Conservation (phyloP, 1,140 invertebrate species). For the Doryteuthis pealeii region DNA sequence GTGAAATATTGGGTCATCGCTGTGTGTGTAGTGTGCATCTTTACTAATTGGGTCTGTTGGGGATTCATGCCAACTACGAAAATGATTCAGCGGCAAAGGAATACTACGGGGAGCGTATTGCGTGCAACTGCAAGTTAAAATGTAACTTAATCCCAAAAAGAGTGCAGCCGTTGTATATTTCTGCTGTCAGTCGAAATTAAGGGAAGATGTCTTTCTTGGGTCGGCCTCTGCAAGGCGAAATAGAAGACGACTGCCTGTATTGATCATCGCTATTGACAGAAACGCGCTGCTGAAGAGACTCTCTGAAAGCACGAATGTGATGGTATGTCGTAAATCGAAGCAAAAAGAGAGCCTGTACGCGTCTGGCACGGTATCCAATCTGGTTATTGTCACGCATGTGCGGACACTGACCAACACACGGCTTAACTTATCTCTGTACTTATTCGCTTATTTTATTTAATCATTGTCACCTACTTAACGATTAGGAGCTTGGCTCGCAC, state of each 20-base stretch:
- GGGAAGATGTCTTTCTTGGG: neutral
- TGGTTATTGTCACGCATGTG: neutral
- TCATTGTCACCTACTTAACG: too few species aligned
- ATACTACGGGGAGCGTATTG: neutral
- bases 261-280: neutral
- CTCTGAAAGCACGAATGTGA: neutral
- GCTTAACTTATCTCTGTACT: neutral
- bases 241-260: neutral
- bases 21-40: neutral
- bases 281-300: neutral
- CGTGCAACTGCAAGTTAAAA: conserved; percentile 14
- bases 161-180: neutral
- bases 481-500: too few species aligned
- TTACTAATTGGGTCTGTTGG: conserved; percentile 7
- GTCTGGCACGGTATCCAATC: neutral
- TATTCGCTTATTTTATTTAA: neutral
- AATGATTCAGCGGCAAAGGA: conserved; percentile 7
- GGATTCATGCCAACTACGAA: conserved; percentile 1
- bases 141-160: conserved; percentile 10
- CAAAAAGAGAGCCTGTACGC: neutral
- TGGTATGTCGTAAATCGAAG: conserved; percentile 7
- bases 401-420: neutral
- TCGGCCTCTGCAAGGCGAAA: neutral
- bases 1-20: conserved; percentile 14
- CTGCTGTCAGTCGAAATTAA: conserved; percentile 3